Percentiles rank a stretch among this genome's conserved stretches.
Evolutionary conservation across 2,888 invertebrate species (phyloP).

Genomic region (Sminthurinus aureus): DNA sequence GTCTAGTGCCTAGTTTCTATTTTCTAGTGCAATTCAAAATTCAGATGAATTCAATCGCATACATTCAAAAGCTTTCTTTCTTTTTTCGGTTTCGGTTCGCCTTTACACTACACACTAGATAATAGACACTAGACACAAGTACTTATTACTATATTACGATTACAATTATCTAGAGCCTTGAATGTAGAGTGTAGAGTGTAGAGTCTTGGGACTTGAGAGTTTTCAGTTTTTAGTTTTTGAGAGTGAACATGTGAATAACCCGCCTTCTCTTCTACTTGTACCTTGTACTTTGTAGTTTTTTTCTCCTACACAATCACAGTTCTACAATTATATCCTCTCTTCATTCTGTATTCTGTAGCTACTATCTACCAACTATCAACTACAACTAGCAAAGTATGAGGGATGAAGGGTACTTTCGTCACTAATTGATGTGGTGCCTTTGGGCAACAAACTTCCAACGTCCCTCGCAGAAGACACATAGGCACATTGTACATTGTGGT

Average conservation of each 20-base stretch:
- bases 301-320: neutral
- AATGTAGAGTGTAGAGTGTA: no score
- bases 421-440: constrained; percentile 28
- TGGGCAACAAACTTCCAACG: neutral
- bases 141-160: neutral
- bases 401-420: constrained; percentile 21
- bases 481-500: no score
- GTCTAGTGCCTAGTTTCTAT: neutral
- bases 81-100: neutral
- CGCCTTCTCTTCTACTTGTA: neutral
- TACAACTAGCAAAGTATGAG: neutral
- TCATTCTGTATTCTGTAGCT: no score
- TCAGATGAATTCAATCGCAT: neutral
- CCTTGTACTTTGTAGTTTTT: neutral
- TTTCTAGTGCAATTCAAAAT: neutral
- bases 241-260: constrained; percentile 9
- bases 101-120: no score
- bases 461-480: no score
- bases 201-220: no score
- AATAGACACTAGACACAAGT: no score
- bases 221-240: neutral
- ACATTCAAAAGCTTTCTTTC: constrained; percentile 5
- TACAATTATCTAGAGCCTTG: neutral
- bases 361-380: neutral
- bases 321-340: neutral